Base-by-base conservation (phyloP, 2,113 vertebrate species). In the Antechinus flavipes region DNA sequence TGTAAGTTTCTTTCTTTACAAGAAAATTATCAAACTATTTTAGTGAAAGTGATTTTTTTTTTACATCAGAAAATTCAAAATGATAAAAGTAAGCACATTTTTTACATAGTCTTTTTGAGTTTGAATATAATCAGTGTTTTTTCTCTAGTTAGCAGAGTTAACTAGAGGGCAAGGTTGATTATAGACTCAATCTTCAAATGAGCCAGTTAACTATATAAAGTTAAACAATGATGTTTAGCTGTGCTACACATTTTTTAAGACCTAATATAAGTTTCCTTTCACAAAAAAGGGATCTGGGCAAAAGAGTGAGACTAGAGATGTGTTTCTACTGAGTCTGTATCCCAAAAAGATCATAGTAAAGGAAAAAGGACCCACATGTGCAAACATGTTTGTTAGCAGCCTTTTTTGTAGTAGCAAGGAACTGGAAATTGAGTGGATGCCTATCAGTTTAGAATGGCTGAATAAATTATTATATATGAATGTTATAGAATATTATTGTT, bases 51-150 rank as follows among this genome's bases (percentile, higher is more conserved):
- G 52, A 52, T 2, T 35, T 95, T 96, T 97, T 55, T 94, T 42
- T 96, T 95, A 23, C 23, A 84, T 23, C 90, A 91, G 46, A 46
- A 90, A 90, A 55, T 68, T 92, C 56, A 47, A 68, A 61, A 68
- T 91, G 47, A 91, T 94, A n/a, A 11, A 11, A 93, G 25, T 7
- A 54, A 90, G 14, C 46, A 68, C 2, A 54, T 92, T 94, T 91
- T 94, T 95, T 53, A 47, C 93, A 91, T 1, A 47, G 30, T 47
- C 54, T 50, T 11, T 93, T 94, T 90, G 54, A 30, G 95, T 96
- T 84, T 93, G 22, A 95, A 2, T 50, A 10, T 94, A 42, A 91
- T 95, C 9, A 42, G 89, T 93, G 92, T n/a, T 94, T 93, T 54
- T 92, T 91, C 19, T 93, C 1, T 35, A 24, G 16, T 92, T 22